These are phyloP conservation scores for Cryptocheilus praepositus DNA, from an alignment of 2,888 invertebrate species.

Conservation along the genomic window DNA sequence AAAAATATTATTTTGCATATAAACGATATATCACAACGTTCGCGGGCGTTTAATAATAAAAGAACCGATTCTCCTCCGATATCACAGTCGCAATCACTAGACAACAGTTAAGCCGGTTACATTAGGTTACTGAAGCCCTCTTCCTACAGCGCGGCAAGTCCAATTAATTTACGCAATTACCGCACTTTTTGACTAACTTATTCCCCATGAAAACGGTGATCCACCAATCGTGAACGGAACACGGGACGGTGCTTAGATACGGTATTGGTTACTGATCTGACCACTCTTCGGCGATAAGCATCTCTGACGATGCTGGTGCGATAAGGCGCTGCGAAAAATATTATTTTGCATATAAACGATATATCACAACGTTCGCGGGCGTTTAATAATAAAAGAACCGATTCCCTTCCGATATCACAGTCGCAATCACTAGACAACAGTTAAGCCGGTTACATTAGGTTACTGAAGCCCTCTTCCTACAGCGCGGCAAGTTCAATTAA, in stretches of 20 bases:
- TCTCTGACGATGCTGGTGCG: neutral
- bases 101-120: conserved; percentile 5
- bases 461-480: neutral
- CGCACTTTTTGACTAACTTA: too few relatives aligned
- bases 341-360: conserved; percentile 5
- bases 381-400: neutral
- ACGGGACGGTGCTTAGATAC: too few relatives aligned
- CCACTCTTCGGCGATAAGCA: conserved; percentile 3
- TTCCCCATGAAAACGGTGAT: too few relatives aligned
- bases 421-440: conserved; percentile 8
- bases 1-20: conserved; percentile 5
- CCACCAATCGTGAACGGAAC: too few relatives aligned
- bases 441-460: conserved; percentile 4
- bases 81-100: conserved; percentile 7
- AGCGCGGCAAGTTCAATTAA: neutral
- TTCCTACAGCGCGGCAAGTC: neutral
- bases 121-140: neutral
- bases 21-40: conserved; percentile 4
- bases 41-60: neutral
- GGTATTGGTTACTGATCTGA: too few relatives aligned
- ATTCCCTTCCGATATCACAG: neutral
- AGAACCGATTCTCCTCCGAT: neutral
- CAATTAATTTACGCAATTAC: too few relatives aligned
- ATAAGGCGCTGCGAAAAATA: conserved; percentile 1
- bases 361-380: conserved; percentile 1